phyloP scores from a whole-genome alignment of 2,888 invertebrate genomes.

The Caenorhabditis macrosperma region DNA sequence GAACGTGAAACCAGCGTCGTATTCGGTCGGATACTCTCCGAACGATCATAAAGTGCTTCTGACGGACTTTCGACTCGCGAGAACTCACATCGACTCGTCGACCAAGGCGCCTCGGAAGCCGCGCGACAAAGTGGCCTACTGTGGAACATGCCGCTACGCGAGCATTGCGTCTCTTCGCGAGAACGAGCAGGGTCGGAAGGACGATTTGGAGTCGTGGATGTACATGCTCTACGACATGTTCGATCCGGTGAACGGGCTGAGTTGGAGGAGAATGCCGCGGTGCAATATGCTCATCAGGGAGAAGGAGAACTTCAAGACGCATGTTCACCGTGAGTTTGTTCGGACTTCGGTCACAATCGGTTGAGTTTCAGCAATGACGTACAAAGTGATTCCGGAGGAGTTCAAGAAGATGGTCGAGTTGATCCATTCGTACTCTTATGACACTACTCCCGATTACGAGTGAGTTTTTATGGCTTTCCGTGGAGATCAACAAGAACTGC shows the following conservation, averaged over 20 bases:
- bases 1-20: constrained; percentile 48
- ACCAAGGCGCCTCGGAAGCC: constrained; percentile 17
- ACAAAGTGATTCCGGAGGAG: constrained; percentile 32
- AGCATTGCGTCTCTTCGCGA: constrained; percentile 23
- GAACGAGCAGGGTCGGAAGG: constrained; percentile 37
- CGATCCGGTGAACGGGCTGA: constrained; percentile 32
- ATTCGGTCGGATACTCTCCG: constrained; percentile 7
- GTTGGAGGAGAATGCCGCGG: constrained; percentile 27
- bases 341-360: not conserved
- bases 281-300: constrained; percentile 29
- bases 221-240: constrained; percentile 53
- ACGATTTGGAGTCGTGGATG: constrained; percentile 57
- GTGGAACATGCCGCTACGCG: constrained; percentile 47
- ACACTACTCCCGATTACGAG: constrained; percentile 41
- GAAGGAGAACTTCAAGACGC: constrained; percentile 45
- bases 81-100: constrained; percentile 27
- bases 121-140: constrained; percentile 15
- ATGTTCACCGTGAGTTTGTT: constrained; percentile 17
- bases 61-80: constrained; percentile 34
- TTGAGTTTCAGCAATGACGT: constrained; percentile 15
- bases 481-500: too few relatives aligned
- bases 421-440: constrained; percentile 25
- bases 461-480: too few relatives aligned
- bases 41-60: constrained; percentile 15
- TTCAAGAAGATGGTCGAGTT: constrained; percentile 55